Base-by-base conservation (phyloP, 2,888 invertebrate genomes). In the Pherbina coryleti region DNA sequence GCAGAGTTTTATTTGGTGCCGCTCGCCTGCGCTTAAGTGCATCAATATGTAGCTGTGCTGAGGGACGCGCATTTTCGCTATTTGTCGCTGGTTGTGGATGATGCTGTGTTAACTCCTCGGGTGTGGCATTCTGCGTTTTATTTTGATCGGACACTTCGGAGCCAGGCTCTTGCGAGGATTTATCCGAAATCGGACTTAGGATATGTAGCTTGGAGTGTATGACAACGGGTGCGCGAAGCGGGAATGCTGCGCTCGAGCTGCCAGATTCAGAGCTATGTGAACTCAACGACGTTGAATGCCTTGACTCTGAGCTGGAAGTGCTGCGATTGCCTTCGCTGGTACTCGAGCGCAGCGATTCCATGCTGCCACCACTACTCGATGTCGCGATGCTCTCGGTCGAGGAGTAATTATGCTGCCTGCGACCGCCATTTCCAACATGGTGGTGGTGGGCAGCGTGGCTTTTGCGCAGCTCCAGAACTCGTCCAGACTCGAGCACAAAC, bases 351-450 rank as follows among this genome's bases (percentile, higher is more conserved):
- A 96, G 90, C 76, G 96, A 96, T 87, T 96, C 96, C 94, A 96
- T 94, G 88, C 96, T 96, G 62, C 95, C 95, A 72, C 95, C 95
- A 86, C 95, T 95, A 90, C 95, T 95, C 86, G 95, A 96, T 8
- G 95, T 95, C 49, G 95, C 95, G 93, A 96, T 95, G 88, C 95
- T 95, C 89, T 96, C 96, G 44, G 95, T 95, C 85, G 96, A 96
- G 81, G 90, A 90, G 82, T 89, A 90, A 82, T 89, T 89, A 0
- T 62, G 79, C 37, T 78, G 82, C 70, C 82, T 82, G 82, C 83
- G 83, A 81, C 80, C 83, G 83, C 82, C 91, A 89, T 92, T 91
- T 91, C 91, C 91, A 79, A 78, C 85, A 83, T 85, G 84, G 81
- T 86, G 85, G 82, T 86, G 87, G 74, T 83, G 83, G 70, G 84